These are phyloP conservation scores for Lutjanus argentimaculatus DNA, from an alignment of 2,797 vertebrate species.

Conservation along the genomic window DNA sequence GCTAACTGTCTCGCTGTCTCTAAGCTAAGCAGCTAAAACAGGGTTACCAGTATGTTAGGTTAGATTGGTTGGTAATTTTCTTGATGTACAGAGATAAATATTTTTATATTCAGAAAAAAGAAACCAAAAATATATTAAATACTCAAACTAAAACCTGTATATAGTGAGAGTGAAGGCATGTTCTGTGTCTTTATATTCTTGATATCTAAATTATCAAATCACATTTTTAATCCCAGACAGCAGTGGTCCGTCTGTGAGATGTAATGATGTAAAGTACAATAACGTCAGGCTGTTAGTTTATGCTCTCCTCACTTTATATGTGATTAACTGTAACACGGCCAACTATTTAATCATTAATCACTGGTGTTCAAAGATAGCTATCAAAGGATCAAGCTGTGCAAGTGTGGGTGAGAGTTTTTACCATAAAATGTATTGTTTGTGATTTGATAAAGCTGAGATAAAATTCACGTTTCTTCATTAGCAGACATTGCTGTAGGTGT, in stretches of 20 bases:
- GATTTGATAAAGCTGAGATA: neutral
- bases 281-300: neutral
- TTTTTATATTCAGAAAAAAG: neutral
- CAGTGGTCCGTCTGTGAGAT: neutral
- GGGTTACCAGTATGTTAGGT: too few relatives aligned
- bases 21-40: too few relatives aligned
- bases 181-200: neutral
- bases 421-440: neutral
- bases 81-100: neutral
- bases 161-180: neutral
- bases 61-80: too few relatives aligned
- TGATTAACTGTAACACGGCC: neutral
- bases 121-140: neutral
- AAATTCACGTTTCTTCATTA: slow-evolving; percentile 17
- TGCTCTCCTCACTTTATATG: neutral
- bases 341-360: slow-evolving; percentile 12
- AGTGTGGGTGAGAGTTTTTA: neutral
- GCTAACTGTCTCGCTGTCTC: too few relatives aligned
- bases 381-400: neutral
- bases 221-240: neutral
- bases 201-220: neutral
- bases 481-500: neutral
- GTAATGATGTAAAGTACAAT: neutral
- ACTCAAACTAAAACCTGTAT: neutral
- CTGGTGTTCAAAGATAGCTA: slow-evolving; percentile 11